Percentiles rank a stretch among this genome's conserved stretches.
These are phyloP conservation scores for Meiosimyza decipiens DNA, from an alignment of 2,888 invertebrate species.

Conservation along the genomic window DNA sequence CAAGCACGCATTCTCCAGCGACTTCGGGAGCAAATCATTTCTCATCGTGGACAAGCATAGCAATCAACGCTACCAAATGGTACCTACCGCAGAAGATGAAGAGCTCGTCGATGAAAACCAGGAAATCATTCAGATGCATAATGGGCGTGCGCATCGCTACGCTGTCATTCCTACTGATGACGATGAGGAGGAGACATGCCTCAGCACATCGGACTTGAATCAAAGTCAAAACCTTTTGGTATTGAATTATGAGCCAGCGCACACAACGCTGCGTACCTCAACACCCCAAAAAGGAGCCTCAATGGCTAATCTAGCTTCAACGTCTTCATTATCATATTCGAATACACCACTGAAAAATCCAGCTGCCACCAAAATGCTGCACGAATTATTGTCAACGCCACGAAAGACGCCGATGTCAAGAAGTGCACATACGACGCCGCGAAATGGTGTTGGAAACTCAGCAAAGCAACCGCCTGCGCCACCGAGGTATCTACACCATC, in stretches of 20 bases:
- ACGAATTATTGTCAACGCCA: conserved; percentile 80
- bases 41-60: conserved; percentile 69
- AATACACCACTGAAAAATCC: conserved; percentile 72
- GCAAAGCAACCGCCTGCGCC: conserved; percentile 42
- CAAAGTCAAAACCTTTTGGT: conserved; percentile 54
- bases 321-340: conserved; percentile 49
- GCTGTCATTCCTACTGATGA: conserved; percentile 72
- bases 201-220: conserved; percentile 67
- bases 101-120: conserved; percentile 67
- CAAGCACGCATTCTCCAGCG: conserved; percentile 66
- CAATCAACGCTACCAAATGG: conserved; percentile 73
- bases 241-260: conserved; percentile 44
- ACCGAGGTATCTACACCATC: conserved; percentile 49
- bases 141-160: conserved; percentile 68
- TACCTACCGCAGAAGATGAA: conserved; percentile 74
- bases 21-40: conserved; percentile 65
- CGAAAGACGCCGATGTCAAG: conserved; percentile 71
- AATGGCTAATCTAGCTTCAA: conserved; percentile 40
- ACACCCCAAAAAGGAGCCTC: conserved; percentile 60
- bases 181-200: conserved; percentile 66
- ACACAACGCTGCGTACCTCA: conserved; percentile 58
- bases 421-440: conserved; percentile 53
- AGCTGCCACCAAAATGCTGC: conserved; percentile 80
- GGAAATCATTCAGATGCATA: conserved; percentile 67
- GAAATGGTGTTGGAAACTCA: conserved; percentile 52